Evolutionary conservation across 2,888 invertebrate genomes (phyloP).

Genomic region (Himalopsyche tibetana): DNA sequence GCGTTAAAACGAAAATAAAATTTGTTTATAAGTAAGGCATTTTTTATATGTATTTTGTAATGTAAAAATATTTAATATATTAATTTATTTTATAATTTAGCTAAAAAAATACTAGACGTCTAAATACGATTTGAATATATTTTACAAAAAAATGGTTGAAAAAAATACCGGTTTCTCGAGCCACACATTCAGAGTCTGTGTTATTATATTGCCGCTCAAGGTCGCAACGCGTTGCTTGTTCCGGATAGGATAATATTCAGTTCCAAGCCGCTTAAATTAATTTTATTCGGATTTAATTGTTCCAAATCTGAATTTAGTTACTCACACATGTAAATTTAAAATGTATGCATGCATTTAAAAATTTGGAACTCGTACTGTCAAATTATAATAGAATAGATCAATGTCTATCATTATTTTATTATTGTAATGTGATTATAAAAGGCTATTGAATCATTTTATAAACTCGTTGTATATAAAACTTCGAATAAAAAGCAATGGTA

Average conservation of each 20-base stretch:
- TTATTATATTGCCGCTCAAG: slow-evolving; percentile 36
- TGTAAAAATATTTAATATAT: no score
- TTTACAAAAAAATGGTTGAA: no score
- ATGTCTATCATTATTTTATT: slow-evolving; percentile 25
- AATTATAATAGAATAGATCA: slow-evolving; percentile 16
- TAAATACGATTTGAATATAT: no score
- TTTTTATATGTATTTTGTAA: no score
- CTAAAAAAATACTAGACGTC: no score
- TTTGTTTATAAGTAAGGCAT: no score
- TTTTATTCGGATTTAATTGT: slow-evolving; percentile 53
- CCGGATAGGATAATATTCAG: slow-evolving; percentile 48
- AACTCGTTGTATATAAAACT: no score
- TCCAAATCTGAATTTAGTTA: slow-evolving; percentile 47
- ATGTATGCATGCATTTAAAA: slow-evolving; percentile 13
- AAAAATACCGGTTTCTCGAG: background rate
- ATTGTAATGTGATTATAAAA: slow-evolving; percentile 28
- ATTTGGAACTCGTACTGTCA: background rate
- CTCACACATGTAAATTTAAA: slow-evolving; percentile 3
- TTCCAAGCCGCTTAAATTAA: slow-evolving; percentile 48
- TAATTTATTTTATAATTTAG: no score
- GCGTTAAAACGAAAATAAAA: no score
- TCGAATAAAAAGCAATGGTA: no score
- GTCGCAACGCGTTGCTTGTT: slow-evolving; percentile 54
- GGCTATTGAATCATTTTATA: background rate
- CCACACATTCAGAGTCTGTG: slow-evolving; percentile 25